A percentile compares a stretch with the other conserved stretches of the same genome.
These are phyloP conservation scores for Heliconius himera DNA, from an alignment of 1,140 invertebrate species.

Conservation along the genomic window DNA sequence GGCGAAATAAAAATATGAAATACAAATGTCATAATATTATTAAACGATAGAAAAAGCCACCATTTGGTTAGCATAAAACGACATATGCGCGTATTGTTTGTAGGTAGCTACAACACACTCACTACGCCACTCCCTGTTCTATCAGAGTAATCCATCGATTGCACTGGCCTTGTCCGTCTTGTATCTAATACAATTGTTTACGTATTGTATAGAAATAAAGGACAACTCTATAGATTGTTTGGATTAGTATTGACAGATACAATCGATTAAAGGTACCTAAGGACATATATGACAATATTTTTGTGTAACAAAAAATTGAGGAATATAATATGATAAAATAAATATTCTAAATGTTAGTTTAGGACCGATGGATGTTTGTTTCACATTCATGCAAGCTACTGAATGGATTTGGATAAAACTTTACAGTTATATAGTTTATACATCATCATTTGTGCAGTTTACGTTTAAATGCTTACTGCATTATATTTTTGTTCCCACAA, in stretches of 20 bases:
- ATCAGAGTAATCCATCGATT: constrained; percentile 21
- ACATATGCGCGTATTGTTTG: not conserved
- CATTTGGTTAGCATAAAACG: too few relatives aligned
- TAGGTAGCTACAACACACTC: not conserved
- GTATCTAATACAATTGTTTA: not conserved
- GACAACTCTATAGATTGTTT: not conserved
- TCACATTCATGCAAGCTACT: too few relatives aligned
- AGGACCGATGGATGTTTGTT: too few relatives aligned
- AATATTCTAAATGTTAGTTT: too few relatives aligned
- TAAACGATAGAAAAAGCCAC: not conserved
- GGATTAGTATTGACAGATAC: not conserved
- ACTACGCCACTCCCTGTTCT: not conserved
- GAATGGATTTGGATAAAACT: too few relatives aligned
- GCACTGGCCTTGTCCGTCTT: constrained; percentile 11
- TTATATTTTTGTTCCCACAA: not conserved
- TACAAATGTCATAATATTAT: too few relatives aligned
- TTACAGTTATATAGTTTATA: too few relatives aligned
- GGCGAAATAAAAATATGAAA: too few relatives aligned
- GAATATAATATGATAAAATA: too few relatives aligned
- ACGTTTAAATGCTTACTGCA: not conserved
- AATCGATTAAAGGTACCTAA: not conserved
- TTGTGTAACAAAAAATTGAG: too few relatives aligned
- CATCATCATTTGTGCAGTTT: too few relatives aligned
- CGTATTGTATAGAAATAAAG: not conserved
- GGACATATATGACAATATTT: too few relatives aligned